Conservation (phyloP, 2,113 vertebrate species). For the Crotalus tigris region DNA sequence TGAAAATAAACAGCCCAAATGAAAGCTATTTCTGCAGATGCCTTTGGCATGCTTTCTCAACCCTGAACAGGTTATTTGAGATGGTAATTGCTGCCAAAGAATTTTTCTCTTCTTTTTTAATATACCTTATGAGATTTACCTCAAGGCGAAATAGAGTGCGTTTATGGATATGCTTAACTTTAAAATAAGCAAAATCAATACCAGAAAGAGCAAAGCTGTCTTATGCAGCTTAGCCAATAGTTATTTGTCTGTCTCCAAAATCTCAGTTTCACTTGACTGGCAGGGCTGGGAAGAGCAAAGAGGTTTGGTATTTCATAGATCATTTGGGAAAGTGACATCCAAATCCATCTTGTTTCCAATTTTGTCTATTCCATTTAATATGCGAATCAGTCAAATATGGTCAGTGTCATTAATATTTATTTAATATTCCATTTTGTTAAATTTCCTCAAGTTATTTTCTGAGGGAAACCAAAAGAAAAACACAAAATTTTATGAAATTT, state of each 20-base stretch:
- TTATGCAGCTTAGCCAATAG: conserved; percentile 43
- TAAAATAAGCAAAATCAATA: conserved; percentile 61
- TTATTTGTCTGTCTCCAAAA: conserved; percentile 55
- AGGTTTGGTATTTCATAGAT: neutral
- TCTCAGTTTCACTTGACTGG: neutral
- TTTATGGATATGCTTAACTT: conserved; percentile 57
- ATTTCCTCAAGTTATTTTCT: neutral
- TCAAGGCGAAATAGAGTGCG: conserved; percentile 47
- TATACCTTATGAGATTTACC: conserved; percentile 56
- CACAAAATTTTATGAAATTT: neutral
- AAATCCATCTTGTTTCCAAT: neutral
- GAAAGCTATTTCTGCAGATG: conserved; percentile 66
- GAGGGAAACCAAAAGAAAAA: neutral
- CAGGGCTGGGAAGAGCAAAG: neutral
- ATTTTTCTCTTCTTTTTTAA: conserved; percentile 42
- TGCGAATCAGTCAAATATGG: neutral
- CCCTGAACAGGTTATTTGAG: conserved; percentile 65
- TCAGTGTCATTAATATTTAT: neutral
- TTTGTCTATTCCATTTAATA: neutral
- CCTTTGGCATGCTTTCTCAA: conserved; percentile 60
- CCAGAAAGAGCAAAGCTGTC: conserved; percentile 37
- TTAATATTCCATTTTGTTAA: neutral
- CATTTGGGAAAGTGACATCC: neutral
- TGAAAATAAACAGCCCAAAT: conserved; percentile 72
- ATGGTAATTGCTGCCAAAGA: conserved; percentile 63